Base-by-base conservation (phyloP, 2,888 invertebrate species). In the Palloptera scutellata region DNA sequence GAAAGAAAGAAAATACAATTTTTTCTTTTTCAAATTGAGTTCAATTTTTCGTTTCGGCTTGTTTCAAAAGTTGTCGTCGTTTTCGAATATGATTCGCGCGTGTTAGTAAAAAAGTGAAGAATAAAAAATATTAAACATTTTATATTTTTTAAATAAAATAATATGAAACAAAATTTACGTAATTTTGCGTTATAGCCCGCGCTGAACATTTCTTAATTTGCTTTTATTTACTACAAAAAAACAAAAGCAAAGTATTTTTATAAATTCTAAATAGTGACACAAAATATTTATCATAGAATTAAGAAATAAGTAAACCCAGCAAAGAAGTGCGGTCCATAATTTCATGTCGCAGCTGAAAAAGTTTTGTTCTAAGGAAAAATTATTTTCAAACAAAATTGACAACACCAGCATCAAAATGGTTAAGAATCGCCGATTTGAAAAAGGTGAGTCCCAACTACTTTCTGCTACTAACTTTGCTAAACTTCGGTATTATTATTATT, bases 381-480 rank as follows among this genome's bases (percentile, higher is more conserved):
- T 43, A 5, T 17, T 20, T 41, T 10, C 17, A 61, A 59, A 64
- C 58, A 41, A 52, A 58, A 53, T 41, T 41, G 11, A 12, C 41
- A 20, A 58, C 10, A 57, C 19, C 51, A 40, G 19, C 51, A 13
- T 12, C 52, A 76, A 65, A 66, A 80, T 82, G 82, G 83, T 82
- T 69, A 82, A 81, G 75, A 80, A 81, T 75, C 81, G 83, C 64
- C 75, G 81, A 76, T 83, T 78, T 71, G 82, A 83, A 75, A 77
- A 82, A 74, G 81, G 82, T 82, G 77, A 72, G 30, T 30, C n/a
- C n/a, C n/a, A n/a, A n/a, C n/a, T n/a, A n/a, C n/a, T 30, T 30
- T 30, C 30, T n/a, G n/a, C n/a, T n/a, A n/a, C n/a, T n/a, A n/a
- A n/a, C n/a, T n/a, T n/a, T n/a, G n/a, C n/a, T n/a, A n/a, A n/a